Conservation (phyloP, 2,888 invertebrate genomes). For the Epinotia brunnichana region DNA sequence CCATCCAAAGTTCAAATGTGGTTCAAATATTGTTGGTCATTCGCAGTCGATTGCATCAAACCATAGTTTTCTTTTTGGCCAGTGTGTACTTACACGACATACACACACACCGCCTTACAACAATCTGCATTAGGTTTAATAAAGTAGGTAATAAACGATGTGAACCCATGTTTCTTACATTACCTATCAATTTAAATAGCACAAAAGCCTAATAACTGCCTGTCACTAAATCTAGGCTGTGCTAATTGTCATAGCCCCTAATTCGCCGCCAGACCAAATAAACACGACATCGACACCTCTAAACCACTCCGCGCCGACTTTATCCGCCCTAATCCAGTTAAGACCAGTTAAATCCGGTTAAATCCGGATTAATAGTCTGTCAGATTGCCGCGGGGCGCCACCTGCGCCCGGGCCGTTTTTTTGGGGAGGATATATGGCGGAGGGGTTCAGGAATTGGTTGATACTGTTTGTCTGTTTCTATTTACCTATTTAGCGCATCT, state of each 20-base stretch:
- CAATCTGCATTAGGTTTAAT: no score
- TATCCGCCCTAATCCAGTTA: slow-evolving; percentile 71
- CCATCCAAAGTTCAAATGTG: no score
- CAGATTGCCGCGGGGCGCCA: slow-evolving; percentile 76
- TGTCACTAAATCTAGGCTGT: no score
- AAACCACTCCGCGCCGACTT: slow-evolving; percentile 69
- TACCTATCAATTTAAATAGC: no score
- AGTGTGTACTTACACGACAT: no score
- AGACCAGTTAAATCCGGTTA: slow-evolving; percentile 71
- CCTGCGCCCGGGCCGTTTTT: slow-evolving; percentile 63
- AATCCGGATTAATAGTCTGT: slow-evolving; percentile 83
- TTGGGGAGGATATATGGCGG: slow-evolving; percentile 40
- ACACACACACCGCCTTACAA: no score
- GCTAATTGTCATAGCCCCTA: slow-evolving; percentile 12
- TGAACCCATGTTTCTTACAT: no score
- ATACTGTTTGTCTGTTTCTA: slow-evolving; percentile 1
- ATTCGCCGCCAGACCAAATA: slow-evolving; percentile 20
- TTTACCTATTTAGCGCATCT: not conserved
- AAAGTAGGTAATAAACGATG: no score
- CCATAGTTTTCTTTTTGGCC: no score
- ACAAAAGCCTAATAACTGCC: not conserved
- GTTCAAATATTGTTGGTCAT: no score
- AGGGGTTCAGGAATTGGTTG: slow-evolving; percentile 9
- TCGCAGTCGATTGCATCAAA: no score
- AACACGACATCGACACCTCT: slow-evolving; percentile 53